These are phyloP conservation scores for human DNA, from an alignment of 2,113 vertebrate species.

Conservation along the genomic window DNA sequence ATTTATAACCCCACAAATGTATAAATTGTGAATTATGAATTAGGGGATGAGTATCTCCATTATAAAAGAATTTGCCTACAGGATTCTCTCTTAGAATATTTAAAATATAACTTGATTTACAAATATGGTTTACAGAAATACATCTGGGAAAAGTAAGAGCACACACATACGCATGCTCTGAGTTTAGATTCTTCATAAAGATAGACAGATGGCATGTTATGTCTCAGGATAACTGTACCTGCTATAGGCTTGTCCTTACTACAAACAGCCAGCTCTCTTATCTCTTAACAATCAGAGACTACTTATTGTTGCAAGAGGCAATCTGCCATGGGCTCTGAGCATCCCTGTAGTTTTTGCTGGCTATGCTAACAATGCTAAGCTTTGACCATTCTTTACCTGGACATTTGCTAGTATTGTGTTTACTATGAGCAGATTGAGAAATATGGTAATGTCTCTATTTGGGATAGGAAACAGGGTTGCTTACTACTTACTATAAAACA, in stretches of 20 bases:
- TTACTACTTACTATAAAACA: background rate
- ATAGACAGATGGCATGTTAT: background rate
- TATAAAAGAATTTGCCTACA: background rate
- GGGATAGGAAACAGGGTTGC: background rate
- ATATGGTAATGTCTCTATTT: background rate
- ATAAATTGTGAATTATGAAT: background rate
- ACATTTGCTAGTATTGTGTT: background rate
- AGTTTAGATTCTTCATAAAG: background rate
- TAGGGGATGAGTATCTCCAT: background rate
- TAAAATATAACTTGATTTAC: constrained; percentile 31
- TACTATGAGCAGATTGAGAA: background rate
- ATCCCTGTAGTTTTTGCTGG: background rate
- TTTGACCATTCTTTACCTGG: background rate
- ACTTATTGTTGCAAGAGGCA: background rate
- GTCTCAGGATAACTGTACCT: background rate
- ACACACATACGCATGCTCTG: background rate
- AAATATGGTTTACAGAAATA: constrained; percentile 18
- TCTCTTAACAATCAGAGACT: background rate
- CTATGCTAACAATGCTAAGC: background rate
- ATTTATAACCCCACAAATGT: background rate
- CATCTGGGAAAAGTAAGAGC: constrained; percentile 18
- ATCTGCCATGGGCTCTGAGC: background rate
- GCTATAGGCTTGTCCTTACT: background rate
- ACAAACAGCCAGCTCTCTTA: background rate
- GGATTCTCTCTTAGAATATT: background rate